phyloP scores from a whole-genome alignment of 2,797 vertebrate species.

The Coregonus ussuriensis region DNA sequence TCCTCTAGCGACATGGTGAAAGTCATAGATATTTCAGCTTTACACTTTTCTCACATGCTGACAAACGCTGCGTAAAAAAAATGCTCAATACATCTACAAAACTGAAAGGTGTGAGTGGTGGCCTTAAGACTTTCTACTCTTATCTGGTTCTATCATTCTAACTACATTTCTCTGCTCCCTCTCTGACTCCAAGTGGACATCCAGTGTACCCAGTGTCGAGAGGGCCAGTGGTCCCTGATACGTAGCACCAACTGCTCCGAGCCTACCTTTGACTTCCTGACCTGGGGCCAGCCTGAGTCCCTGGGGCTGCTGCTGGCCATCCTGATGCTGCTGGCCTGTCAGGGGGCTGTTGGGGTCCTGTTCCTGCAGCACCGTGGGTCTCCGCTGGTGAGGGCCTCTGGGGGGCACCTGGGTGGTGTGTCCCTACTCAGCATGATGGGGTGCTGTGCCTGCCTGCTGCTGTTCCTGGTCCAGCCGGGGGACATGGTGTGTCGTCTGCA shows the following conservation, averaged over 20 bases:
- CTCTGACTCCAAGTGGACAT: slow-evolving; percentile 64
- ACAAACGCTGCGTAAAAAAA: neutral
- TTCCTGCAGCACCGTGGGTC: slow-evolving; percentile 72
- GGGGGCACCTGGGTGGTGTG: slow-evolving; percentile 71
- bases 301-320: slow-evolving; percentile 60
- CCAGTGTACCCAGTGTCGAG: slow-evolving; percentile 69
- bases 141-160: neutral
- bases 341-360: slow-evolving; percentile 54
- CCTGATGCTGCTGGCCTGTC: slow-evolving; percentile 58
- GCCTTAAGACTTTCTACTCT: neutral
- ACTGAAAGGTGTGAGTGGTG: neutral
- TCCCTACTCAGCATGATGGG: slow-evolving; percentile 73
- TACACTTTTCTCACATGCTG: neutral
- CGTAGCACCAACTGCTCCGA: slow-evolving; percentile 67
- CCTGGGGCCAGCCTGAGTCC: slow-evolving; percentile 69
- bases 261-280: slow-evolving; percentile 73
- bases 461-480: slow-evolving; percentile 79
- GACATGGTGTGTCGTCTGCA: slow-evolving; percentile 72
- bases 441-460: slow-evolving; percentile 72
- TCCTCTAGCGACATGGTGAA: neutral
- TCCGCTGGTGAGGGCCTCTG: slow-evolving; percentile 75
- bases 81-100: neutral
- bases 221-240: slow-evolving; percentile 78
- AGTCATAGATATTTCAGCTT: neutral
- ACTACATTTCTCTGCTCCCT: neutral